These are phyloP conservation scores for Synanthedon vespiformis DNA, from an alignment of 2,888 invertebrate genomes.

Conservation along the genomic window DNA sequence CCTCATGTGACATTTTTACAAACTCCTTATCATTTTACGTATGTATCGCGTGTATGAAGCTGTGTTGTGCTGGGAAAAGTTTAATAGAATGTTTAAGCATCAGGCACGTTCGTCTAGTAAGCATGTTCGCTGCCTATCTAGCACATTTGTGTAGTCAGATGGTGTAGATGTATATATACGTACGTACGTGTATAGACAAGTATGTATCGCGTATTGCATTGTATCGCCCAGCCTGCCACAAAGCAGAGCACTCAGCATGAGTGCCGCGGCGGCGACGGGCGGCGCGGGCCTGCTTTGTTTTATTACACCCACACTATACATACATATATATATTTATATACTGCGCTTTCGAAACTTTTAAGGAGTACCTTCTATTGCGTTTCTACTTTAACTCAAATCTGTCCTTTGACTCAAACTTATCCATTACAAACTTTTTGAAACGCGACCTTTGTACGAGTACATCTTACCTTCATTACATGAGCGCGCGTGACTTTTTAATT, in stretches of 20 bases:
- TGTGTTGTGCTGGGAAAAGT: background rate
- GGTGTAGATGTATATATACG: background rate
- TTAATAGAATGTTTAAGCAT: background rate
- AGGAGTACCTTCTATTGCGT: conserved; percentile 59
- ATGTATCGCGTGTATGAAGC: background rate
- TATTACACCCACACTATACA: conserved; percentile 61
- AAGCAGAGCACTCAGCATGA: conserved; percentile 67
- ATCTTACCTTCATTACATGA: too few species aligned
- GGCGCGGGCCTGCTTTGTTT: conserved; percentile 60
- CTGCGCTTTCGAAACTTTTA: conserved; percentile 61
- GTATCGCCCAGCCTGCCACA: conserved; percentile 55
- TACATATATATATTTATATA: too few species aligned
- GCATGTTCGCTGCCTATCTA: background rate
- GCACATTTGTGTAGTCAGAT: background rate
- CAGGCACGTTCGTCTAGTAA: background rate
- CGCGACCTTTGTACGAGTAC: too few species aligned
- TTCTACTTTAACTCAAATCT: conserved; percentile 43
- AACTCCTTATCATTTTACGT: too few species aligned
- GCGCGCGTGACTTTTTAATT: too few species aligned
- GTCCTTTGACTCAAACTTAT: too few species aligned
- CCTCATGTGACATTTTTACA: too few species aligned
- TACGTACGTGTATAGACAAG: background rate
- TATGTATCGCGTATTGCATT: conserved; percentile 37
- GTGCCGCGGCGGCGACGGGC: conserved; percentile 40
- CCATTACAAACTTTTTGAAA: too few species aligned